A percentile compares a stretch with the other conserved stretches of the same genome.
These are phyloP conservation scores for Exephanes ischioxanthus DNA, from an alignment of 2,888 invertebrate genomes.

Conservation along the genomic window DNA sequence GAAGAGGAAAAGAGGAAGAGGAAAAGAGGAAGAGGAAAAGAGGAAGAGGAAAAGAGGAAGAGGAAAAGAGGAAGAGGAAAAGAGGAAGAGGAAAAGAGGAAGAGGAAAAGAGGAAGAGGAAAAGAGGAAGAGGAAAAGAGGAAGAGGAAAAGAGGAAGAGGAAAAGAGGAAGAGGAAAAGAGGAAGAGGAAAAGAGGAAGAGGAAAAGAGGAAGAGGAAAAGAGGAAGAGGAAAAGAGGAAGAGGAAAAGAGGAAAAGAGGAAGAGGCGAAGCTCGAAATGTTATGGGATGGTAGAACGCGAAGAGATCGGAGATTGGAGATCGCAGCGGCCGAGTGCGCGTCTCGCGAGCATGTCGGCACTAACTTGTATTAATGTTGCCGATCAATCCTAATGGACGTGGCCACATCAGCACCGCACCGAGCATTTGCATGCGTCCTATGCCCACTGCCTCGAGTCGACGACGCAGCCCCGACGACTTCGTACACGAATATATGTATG, in stretches of 20 bases:
- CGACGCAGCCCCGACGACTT: slow-evolving; percentile 17
- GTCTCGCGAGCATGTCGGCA: slow-evolving; percentile 82
- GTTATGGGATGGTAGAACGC: slow-evolving; percentile 65
- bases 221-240: no score
- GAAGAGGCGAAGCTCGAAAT: slow-evolving; percentile 66
- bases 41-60: no score
- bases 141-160: no score
- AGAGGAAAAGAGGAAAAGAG: slow-evolving; percentile 40
- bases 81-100: no score
- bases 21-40: no score
- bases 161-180: no score
- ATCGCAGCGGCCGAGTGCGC: slow-evolving; percentile 71
- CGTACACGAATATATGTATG: slow-evolving; percentile 5
- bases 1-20: no score
- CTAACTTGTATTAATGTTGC: slow-evolving; percentile 84
- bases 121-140: no score
- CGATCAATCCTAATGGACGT: slow-evolving; percentile 84
- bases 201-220: no score
- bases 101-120: no score
- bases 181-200: no score
- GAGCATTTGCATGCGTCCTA: slow-evolving; percentile 70
- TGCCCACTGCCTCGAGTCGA: slow-evolving; percentile 17
- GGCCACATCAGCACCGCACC: slow-evolving; percentile 80
- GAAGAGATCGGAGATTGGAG: slow-evolving; percentile 76
- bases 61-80: no score